Evolutionary conservation across 2,888 invertebrate genomes (phyloP).

Genomic region (Caenorhabditis imperialis): DNA sequence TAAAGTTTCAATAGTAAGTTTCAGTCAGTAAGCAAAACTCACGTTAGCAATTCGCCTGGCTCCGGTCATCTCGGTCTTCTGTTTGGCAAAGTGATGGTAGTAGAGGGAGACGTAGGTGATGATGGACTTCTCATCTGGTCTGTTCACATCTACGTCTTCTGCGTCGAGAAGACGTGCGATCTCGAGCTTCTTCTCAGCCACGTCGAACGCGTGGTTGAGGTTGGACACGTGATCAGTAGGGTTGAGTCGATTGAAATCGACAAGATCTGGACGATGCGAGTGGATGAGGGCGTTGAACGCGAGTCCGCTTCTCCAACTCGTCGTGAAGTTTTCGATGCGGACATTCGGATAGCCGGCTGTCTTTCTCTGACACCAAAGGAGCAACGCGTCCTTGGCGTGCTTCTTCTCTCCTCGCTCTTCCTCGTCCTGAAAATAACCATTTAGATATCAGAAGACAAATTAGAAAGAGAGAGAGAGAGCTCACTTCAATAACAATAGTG

Average conservation of each 20-base stretch:
- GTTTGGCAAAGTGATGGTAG: constrained; percentile 98
- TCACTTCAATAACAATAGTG: constrained; percentile 94
- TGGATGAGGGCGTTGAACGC: constrained; percentile 99
- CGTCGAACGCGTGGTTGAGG: constrained; percentile 96
- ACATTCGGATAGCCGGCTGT: constrained; percentile 87
- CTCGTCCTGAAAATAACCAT: constrained; percentile 84
- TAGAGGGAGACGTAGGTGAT: constrained; percentile 99
- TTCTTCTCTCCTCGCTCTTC: constrained; percentile 97
- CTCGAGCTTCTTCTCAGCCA: constrained; percentile 92
- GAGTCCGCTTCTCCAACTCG: constrained; percentile 95
- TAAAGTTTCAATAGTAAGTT: constrained; percentile 11
- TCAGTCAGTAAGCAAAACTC: constrained; percentile 50
- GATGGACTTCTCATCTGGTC: constrained; percentile 89
- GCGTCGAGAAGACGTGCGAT: constrained; percentile 92
- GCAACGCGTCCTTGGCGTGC: constrained; percentile 96
- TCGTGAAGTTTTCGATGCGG: constrained; percentile 81
- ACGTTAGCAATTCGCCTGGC: constrained; percentile 97
- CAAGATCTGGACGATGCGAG: constrained; percentile 94
- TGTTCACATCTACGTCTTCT: constrained; percentile 92
- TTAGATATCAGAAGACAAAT: too few relatives aligned
- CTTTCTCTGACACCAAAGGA: constrained; percentile 98
- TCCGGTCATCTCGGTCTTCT: constrained; percentile 98
- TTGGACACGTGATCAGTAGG: constrained; percentile 91
- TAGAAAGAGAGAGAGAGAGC: too few relatives aligned
- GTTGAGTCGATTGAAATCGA: constrained; percentile 84